Base-by-base conservation (phyloP, 2,888 invertebrate genomes). In the Physocephala rufipes region DNA sequence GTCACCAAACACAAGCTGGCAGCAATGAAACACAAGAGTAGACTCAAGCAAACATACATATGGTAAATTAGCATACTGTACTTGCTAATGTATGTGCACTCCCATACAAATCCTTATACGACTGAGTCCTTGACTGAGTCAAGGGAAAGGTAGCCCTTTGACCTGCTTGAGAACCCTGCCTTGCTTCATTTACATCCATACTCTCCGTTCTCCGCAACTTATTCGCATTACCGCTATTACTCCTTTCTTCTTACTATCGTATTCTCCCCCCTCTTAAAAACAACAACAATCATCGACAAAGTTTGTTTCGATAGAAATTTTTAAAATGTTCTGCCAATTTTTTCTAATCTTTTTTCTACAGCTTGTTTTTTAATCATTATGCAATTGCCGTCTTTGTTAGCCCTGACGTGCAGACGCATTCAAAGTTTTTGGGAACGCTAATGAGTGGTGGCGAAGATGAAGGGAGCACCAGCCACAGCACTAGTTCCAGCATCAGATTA, bases 371-470 rank as follows among this genome's bases (percentile, higher is more conserved):
- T 15, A 43, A 19, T 9, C 19, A 43, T 36, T 43, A 2, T 21
- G 43, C 45, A 43, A 24, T 62, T 58, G 58, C 45, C 24, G 24
- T 2, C 24, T 15, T n/a, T n/a, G 26, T 21, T 26, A 28, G 19
- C 49, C 24, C 5, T 36, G 36, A 36, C 36, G 36, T n/a, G n/a
- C 4, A 7, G 55, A 2, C 26, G 21, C 26, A 7, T 2, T 55
- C 21, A n/a, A 51, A 30, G 65, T 36, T 65, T 53, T 51, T 19
- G 51, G n/a, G n/a, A n/a, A 28, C 65, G 53, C 53, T 53, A 53
- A 65, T 53, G 51, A 53, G 53, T 65, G 30, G 65, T 53, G 19
- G 65, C 30, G 45, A 53, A 65, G 47, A 49, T 30, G 51, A 19
- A 30, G 51, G n/a, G n/a, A n/a, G n/a, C n/a, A n/a, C n/a, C n/a